A percentile compares a stretch with the other conserved stretches of the same genome.
phyloP scores from a whole-genome alignment of 2,113 vertebrate species.

The Petromus typicus region DNA sequence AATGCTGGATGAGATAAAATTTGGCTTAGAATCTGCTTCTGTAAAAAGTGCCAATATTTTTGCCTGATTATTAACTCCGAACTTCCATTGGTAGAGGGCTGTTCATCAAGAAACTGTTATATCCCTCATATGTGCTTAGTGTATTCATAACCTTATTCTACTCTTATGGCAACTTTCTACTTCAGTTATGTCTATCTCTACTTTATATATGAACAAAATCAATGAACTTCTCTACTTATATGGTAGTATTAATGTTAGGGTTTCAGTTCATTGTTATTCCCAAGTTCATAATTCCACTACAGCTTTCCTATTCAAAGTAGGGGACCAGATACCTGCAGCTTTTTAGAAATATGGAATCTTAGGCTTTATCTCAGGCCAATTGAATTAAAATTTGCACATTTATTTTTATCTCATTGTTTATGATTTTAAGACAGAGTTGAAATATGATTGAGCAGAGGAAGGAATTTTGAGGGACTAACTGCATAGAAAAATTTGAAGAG shows the following conservation, averaged over 20 bases:
- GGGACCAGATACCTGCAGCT: not conserved
- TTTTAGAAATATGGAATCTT: constrained; percentile 6
- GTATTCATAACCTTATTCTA: constrained; percentile 26
- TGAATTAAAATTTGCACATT: constrained; percentile 25
- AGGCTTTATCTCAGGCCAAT: not conserved
- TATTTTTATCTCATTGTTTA: constrained; percentile 3
- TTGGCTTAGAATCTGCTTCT: constrained; percentile 39
- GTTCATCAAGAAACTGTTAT: not conserved
- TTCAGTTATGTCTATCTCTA: not conserved
- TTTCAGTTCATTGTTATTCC: not conserved
- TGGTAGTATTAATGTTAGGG: not conserved
- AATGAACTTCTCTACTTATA: not conserved
- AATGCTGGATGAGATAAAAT: constrained; percentile 47
- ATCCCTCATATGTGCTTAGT: not conserved
- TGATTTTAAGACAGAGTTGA: constrained; percentile 39
- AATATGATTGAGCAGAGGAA: constrained; percentile 1
- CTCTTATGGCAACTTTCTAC: not conserved
- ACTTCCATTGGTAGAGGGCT: not conserved
- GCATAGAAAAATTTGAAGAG: not conserved
- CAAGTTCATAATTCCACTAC: not conserved
- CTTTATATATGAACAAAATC: not conserved
- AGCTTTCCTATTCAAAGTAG: not conserved
- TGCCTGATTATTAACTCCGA: not conserved
- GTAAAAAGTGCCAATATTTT: not conserved
- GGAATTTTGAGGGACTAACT: not conserved